Evolutionary conservation across 2,888 invertebrate genomes (phyloP).

Genomic region (Epinotia nisella): DNA sequence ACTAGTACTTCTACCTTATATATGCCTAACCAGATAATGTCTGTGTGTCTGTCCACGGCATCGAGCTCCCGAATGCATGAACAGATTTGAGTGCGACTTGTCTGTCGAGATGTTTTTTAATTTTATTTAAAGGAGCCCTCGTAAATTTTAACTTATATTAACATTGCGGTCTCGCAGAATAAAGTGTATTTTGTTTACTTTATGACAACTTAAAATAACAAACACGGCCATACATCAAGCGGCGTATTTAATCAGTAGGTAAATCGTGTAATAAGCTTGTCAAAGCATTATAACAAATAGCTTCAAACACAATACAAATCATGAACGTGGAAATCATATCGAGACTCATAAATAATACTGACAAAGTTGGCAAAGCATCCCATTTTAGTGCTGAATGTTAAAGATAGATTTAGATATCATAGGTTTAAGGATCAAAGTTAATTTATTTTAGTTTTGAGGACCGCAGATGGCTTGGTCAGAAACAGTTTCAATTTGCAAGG

Average conservation of each 20-base stretch:
- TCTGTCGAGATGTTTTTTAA: too few relatives aligned
- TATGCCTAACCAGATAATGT: too few relatives aligned
- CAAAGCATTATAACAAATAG: slow-evolving; percentile 40
- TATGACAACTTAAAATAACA: not conserved
- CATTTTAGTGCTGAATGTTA: not conserved
- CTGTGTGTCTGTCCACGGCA: too few relatives aligned
- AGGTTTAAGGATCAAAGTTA: slow-evolving; percentile 18
- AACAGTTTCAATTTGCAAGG: not conserved
- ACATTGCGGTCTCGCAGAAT: too few relatives aligned
- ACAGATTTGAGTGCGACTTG: too few relatives aligned
- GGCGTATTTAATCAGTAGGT: slow-evolving; percentile 37
- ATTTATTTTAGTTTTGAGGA: not conserved
- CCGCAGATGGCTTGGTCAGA: not conserved
- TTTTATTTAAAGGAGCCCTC: too few relatives aligned
- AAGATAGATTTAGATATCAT: slow-evolving; percentile 2
- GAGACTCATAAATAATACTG: slow-evolving; percentile 25
- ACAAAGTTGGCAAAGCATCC: slow-evolving; percentile 24
- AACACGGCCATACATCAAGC: slow-evolving; percentile 20
- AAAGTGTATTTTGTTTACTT: too few relatives aligned
- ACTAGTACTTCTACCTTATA: too few relatives aligned
- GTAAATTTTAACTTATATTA: too few relatives aligned
- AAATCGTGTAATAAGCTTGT: slow-evolving; percentile 44
- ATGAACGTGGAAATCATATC: slow-evolving; percentile 37
- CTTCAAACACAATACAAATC: slow-evolving; percentile 43
- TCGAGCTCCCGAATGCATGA: too few relatives aligned